phyloP scores from a whole-genome alignment of 53 echinoderm and acorn worm species.

The Holothuria scabra region DNA sequence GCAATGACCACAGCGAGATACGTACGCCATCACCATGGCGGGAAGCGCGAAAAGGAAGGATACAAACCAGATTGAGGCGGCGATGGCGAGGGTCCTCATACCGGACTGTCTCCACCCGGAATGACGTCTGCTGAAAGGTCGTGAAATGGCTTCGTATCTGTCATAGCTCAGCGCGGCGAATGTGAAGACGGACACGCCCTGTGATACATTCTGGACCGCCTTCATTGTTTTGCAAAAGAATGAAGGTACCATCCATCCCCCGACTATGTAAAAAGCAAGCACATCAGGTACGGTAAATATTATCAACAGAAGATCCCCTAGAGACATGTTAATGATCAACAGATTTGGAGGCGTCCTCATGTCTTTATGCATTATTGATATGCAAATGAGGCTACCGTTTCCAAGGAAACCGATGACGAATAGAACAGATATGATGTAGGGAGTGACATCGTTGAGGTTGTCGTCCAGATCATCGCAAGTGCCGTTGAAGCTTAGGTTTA shows the following conservation, averaged over 20 bases:
- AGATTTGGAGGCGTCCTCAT: slow-evolving; percentile 93
- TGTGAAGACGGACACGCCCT: slow-evolving; percentile 91
- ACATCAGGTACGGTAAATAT: slow-evolving; percentile 70
- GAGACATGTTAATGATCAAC: slow-evolving; percentile 79
- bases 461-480: background rate
- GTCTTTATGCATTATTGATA: slow-evolving; percentile 75
- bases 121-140: slow-evolving; percentile 82
- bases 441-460: slow-evolving; percentile 7
- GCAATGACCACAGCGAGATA: slow-evolving; percentile 45
- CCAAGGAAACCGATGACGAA: slow-evolving; percentile 77
- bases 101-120: slow-evolving; percentile 61
- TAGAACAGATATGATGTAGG: slow-evolving; percentile 48
- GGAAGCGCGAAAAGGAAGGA: slow-evolving; percentile 73
- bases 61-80: slow-evolving; percentile 70
- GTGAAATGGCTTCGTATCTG: slow-evolving; percentile 87
- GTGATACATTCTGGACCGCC: slow-evolving; percentile 72
- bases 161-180: slow-evolving; percentile 85
- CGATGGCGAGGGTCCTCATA: slow-evolving; percentile 66
- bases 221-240: slow-evolving; percentile 69
- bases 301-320: slow-evolving; percentile 80
- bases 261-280: slow-evolving; percentile 60
- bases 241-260: slow-evolving; percentile 51
- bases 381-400: slow-evolving; percentile 81
- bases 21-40: slow-evolving; percentile 47
- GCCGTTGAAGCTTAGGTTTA: background rate